A percentile compares a stretch with the other conserved stretches of the same genome.
These are phyloP conservation scores for Oreotrochilus melanogaster DNA, from an alignment of 2,113 vertebrate genomes.

Conservation along the genomic window DNA sequence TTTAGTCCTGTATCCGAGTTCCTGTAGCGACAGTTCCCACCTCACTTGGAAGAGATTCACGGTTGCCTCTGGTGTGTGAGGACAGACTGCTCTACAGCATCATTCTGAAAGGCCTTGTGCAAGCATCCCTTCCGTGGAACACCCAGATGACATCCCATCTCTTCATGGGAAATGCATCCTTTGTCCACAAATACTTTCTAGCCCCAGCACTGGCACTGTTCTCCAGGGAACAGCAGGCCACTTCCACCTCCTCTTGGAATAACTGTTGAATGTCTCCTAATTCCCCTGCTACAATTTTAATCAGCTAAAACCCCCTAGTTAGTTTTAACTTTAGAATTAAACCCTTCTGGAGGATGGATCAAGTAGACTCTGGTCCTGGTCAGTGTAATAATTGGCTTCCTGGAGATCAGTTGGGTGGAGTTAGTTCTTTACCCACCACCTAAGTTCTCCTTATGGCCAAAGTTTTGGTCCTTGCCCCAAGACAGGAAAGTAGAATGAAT, in stretches of 20 bases:
- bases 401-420: background rate
- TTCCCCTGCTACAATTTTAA: background rate
- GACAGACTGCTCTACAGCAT: background rate
- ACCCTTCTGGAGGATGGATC: background rate
- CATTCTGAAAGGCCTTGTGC: background rate
- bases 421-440: background rate
- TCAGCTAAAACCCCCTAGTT: background rate
- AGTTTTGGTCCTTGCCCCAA: background rate
- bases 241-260: background rate
- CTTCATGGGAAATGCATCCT: background rate
- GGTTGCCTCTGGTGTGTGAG: background rate
- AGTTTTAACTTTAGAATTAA: background rate
- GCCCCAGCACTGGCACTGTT: background rate
- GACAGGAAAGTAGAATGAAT: background rate
- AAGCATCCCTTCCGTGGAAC: background rate
- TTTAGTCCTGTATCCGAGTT: background rate
- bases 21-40: background rate
- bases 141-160: background rate
- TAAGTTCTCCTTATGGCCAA: background rate
- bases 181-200: background rate
- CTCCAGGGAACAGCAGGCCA: background rate
- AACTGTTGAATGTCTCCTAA: background rate
- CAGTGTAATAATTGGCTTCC: background rate
- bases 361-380: background rate
- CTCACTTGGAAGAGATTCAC: background rate